A percentile compares a stretch with the other conserved stretches of the same genome.
These are phyloP conservation scores for Linnaemya vulpina DNA, from an alignment of 2,888 invertebrate species.

Conservation along the genomic window DNA sequence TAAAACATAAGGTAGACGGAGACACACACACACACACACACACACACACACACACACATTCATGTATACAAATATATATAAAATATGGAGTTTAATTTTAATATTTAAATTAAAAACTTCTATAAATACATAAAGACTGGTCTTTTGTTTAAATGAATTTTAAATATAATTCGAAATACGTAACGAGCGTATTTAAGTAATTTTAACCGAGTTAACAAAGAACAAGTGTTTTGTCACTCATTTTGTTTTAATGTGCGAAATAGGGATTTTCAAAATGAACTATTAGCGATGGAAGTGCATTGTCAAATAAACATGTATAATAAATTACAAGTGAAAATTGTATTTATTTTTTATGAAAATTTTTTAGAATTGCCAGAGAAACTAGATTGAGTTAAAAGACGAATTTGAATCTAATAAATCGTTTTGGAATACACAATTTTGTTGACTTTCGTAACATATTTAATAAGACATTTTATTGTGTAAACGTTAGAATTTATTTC, in stretches of 20 bases:
- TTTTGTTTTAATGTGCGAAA: conserved; percentile 47
- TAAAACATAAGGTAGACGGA: conserved; percentile 13
- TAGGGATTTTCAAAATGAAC: conserved; percentile 3
- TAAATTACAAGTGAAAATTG: too few species aligned
- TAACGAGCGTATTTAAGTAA: not conserved
- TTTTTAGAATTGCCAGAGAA: too few species aligned
- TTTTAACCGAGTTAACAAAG: conserved; percentile 36
- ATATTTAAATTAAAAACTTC: conserved; percentile 37
- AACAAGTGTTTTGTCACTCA: conserved; percentile 38
- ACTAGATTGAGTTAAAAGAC: too few species aligned
- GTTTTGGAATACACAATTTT: too few species aligned
- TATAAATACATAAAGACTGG: conserved; percentile 8
- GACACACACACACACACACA: not conserved
- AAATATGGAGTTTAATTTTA: conserved; percentile 10
- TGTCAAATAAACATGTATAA: too few species aligned
- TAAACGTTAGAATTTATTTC: not conserved
- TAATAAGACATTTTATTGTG: too few species aligned
- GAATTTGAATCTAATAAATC: too few species aligned
- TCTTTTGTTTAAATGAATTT: conserved; percentile 33
- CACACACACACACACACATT: too few species aligned
- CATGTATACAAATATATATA: not conserved
- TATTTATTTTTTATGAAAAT: too few species aligned
- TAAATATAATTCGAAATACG: conserved; percentile 20
- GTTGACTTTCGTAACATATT: too few species aligned
- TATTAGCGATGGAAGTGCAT: not conserved